These are phyloP conservation scores for Calcarius ornatus DNA, from an alignment of 2,113 vertebrate genomes.

Conservation along the genomic window DNA sequence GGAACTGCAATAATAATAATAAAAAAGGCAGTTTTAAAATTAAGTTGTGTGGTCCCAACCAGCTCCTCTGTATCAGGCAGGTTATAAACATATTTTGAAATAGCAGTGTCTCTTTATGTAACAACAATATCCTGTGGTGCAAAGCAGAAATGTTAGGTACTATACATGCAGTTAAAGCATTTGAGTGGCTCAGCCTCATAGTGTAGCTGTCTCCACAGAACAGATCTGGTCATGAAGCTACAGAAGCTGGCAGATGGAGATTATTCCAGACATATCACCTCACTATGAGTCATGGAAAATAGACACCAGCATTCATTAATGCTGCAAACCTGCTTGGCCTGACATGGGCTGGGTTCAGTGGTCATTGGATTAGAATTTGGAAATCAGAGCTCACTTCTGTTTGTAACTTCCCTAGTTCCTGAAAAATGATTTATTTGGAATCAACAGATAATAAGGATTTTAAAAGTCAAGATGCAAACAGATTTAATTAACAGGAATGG, in stretches of 20 bases:
- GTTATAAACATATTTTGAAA: background rate
- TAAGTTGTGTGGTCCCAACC: background rate
- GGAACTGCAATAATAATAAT: background rate
- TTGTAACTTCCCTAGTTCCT: background rate
- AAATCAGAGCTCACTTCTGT: background rate
- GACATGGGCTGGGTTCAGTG: constrained; percentile 1
- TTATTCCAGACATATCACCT: background rate
- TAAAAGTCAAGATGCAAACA: background rate
- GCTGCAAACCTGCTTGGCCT: constrained; percentile 6
- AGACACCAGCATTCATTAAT: background rate
- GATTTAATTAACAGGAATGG: background rate
- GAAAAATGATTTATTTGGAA: background rate
- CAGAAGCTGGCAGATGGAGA: background rate
- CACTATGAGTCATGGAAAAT: background rate
- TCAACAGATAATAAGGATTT: background rate
- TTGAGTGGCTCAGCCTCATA: background rate
- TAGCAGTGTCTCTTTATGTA: background rate
- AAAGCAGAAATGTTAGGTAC: background rate
- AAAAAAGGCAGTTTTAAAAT: background rate
- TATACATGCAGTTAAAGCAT: background rate
- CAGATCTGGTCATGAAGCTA: background rate
- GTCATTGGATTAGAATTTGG: background rate
- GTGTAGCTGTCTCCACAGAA: background rate
- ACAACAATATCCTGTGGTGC: background rate
- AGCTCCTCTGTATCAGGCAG: background rate